Percentiles rank a stretch among this genome's conserved stretches.
These are phyloP conservation scores for Bembecia ichneumoniformis DNA, from an alignment of 2,888 invertebrate genomes.

Conservation along the genomic window DNA sequence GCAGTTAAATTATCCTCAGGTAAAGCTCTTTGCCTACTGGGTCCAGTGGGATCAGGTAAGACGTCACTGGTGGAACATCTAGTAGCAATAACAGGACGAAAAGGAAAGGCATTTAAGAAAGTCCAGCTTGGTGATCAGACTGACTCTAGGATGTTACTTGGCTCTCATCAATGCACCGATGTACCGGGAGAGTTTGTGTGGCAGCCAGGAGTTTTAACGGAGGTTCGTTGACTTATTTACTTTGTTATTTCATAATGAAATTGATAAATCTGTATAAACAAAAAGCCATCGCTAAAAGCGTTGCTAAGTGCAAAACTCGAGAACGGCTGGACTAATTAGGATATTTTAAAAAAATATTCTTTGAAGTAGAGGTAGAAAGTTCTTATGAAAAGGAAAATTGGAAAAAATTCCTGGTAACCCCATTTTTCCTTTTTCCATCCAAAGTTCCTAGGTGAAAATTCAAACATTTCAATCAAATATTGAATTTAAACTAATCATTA, in stretches of 20 bases:
- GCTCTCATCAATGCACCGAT: conserved; percentile 94
- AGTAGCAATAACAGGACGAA: conserved; percentile 83
- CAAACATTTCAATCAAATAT: no score
- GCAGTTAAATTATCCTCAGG: conserved; percentile 25
- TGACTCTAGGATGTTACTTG: conserved; percentile 94
- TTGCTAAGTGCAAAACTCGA: no score
- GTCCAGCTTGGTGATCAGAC: conserved; percentile 98
- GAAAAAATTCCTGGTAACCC: no score
- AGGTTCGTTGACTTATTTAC: conserved; percentile 47
- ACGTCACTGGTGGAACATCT: conserved; percentile 90
- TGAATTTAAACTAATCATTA: no score
- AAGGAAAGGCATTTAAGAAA: conserved; percentile 73
- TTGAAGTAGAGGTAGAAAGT: no score
- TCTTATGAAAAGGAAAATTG: no score
- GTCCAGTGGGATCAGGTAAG: conserved; percentile 96
- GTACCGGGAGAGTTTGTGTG: conserved; percentile 98
- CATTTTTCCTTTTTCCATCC: no score
- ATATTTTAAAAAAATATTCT: no score
- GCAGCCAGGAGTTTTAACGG: conserved; percentile 94
- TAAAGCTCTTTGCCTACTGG: conserved; percentile 82
- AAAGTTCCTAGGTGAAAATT: no score
- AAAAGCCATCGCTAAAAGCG: background rate
- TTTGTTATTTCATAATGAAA: no score
- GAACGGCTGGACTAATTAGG: no score
- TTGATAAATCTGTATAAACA: background rate